Percentiles rank a stretch among this genome's conserved stretches.
Conservation (phyloP, 2,888 invertebrate species). For the Drosophila villosipedis region DNA sequence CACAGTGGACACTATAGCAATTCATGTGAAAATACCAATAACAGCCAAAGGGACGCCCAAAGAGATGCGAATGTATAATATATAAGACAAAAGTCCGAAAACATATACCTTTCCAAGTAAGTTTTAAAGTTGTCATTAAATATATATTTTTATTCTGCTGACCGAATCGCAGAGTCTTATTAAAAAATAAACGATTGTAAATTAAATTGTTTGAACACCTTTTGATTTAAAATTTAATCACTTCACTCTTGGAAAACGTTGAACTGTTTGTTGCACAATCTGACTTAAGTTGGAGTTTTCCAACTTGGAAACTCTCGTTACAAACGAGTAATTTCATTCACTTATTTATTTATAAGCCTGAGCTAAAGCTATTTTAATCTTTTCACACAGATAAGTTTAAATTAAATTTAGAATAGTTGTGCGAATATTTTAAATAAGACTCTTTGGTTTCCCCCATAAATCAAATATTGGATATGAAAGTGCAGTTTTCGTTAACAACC, state of each 20-base stretch:
- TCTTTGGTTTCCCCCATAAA: background rate
- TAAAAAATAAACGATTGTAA: background rate
- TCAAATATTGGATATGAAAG: background rate
- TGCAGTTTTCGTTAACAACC: background rate
- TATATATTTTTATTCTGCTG: background rate
- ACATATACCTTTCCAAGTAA: background rate
- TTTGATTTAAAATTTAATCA: background rate
- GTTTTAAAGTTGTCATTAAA: background rate
- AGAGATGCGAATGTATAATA: background rate
- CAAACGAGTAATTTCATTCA: background rate
- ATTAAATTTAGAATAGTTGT: background rate
- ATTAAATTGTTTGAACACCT: background rate
- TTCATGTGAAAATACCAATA: background rate
- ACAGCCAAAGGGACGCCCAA: background rate
- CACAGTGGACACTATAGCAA: conserved; percentile 20
- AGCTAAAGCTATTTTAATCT: no score
- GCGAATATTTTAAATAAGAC: background rate
- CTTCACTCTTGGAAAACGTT: background rate
- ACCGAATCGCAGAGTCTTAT: background rate
- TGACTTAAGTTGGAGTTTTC: background rate
- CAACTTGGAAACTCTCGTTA: background rate
- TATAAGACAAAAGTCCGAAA: background rate
- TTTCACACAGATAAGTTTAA: background rate
- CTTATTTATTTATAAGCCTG: no score
- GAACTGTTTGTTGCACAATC: background rate